These are phyloP conservation scores for Novumbra hubbsi DNA, from an alignment of 2,797 vertebrate species.

Conservation along the genomic window DNA sequence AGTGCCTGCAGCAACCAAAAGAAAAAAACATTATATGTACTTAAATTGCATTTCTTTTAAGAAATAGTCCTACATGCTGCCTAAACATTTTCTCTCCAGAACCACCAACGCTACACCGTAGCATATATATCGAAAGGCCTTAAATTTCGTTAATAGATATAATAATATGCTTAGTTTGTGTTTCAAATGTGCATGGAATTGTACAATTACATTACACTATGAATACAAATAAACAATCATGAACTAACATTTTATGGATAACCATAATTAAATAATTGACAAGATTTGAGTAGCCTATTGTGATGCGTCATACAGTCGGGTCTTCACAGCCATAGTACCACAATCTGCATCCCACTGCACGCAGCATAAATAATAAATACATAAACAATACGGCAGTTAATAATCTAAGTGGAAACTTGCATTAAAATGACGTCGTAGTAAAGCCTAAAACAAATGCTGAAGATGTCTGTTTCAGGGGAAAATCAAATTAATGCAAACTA, in stretches of 20 bases:
- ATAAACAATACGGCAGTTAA: constrained; percentile 26
- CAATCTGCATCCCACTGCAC: constrained; percentile 53
- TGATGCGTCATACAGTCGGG: neutral
- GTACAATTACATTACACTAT: neutral
- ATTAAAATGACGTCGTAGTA: constrained; percentile 59
- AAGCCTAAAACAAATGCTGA: constrained; percentile 53
- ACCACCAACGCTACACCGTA: neutral
- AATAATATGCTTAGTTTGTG: neutral
- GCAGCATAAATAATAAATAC: constrained; percentile 64
- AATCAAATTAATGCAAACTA: constrained; percentile 82
- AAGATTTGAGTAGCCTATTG: neutral
- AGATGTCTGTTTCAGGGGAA: constrained; percentile 55
- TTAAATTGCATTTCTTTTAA: neutral
- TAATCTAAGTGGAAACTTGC: constrained; percentile 71
- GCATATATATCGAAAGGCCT: neutral
- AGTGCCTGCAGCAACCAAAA: neutral
- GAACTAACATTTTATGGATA: neutral
- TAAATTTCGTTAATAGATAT: neutral
- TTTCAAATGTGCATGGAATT: neutral
- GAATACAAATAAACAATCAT: neutral
- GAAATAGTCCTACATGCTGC: neutral
- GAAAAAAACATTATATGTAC: neutral
- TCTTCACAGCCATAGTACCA: constrained; percentile 19
- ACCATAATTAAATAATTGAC: constrained; percentile 27
- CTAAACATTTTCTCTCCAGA: too few relatives aligned